Percentiles rank a stretch among this genome's conserved stretches.
Evolutionary conservation across 2,797 vertebrate genomes (phyloP).

Genomic region (Florisuga fusca): DNA sequence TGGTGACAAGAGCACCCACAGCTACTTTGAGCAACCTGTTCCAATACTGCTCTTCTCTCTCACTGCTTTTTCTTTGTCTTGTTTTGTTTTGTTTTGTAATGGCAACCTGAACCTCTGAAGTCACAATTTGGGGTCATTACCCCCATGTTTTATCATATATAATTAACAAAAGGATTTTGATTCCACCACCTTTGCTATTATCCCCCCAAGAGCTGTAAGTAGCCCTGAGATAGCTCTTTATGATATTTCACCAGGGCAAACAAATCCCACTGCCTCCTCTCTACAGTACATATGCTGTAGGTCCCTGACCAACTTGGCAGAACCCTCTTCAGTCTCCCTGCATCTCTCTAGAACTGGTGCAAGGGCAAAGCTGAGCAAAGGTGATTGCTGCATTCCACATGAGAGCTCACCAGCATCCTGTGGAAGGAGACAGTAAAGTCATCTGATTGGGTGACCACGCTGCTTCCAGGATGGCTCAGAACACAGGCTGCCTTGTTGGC

Average conservation of each 20-base stretch:
- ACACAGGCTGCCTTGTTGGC: not conserved
- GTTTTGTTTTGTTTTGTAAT: no score
- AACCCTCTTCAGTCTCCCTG: not conserved
- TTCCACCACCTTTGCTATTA: not conserved
- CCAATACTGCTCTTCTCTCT: not conserved
- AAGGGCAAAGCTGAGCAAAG: not conserved
- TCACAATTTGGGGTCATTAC: accelerated
- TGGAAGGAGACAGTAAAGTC: not conserved
- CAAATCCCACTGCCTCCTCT: not conserved
- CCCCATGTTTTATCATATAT: not conserved
- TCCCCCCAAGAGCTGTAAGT: not conserved
- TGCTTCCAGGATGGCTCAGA: not conserved
- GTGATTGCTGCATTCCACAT: not conserved
- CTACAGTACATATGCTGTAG: not conserved
- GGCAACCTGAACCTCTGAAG: not conserved
- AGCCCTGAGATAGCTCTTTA: not conserved
- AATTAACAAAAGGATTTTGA: not conserved
- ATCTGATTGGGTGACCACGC: not conserved
- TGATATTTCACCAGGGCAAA: not conserved
- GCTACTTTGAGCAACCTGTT: not conserved
- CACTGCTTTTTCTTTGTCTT: not conserved
- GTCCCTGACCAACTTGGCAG: not conserved
- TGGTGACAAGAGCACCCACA: not conserved
- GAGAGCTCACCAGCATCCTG: not conserved
- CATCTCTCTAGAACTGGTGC: not conserved